Evolutionary conservation across 1,140 invertebrate species (phyloP).

Genomic region (Rhyacophila brunnea): DNA sequence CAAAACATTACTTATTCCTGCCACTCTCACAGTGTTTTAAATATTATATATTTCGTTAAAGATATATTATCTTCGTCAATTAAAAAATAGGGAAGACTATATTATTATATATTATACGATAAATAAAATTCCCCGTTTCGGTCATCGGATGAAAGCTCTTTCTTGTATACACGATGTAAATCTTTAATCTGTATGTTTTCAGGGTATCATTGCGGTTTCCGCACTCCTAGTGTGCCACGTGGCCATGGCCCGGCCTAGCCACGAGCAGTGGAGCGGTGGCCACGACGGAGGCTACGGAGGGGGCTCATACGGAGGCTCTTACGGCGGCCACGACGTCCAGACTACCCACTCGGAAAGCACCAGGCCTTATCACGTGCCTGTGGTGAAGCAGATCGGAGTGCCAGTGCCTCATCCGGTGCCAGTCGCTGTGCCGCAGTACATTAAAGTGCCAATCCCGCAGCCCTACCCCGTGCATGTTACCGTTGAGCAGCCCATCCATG

Average conservation of each 20-base stretch:
- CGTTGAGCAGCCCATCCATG: slow-evolving; percentile 69
- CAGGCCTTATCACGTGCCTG: slow-evolving; percentile 68
- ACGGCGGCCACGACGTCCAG: slow-evolving; percentile 38
- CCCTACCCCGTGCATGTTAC: slow-evolving; percentile 71
- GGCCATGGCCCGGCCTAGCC: slow-evolving; percentile 15
- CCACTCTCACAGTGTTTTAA: too few species aligned
- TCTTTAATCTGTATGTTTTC: too few species aligned
- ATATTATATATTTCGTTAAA: too few species aligned
- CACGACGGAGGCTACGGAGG: slow-evolving; percentile 5
- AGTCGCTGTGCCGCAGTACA: slow-evolving; percentile 70
- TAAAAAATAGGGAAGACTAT: too few species aligned
- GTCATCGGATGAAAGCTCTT: too few species aligned
- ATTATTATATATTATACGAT: too few species aligned
- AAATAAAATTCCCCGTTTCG: too few species aligned
- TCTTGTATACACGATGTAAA: too few species aligned
- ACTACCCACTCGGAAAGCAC: slow-evolving; percentile 63
- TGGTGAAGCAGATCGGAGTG: slow-evolving; percentile 73
- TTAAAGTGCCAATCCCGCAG: slow-evolving; percentile 72
- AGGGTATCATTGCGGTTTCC: slow-evolving; percentile 12
- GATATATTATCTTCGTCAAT: too few species aligned
- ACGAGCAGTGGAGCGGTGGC: slow-evolving; percentile 5
- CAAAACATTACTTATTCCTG: too few species aligned
- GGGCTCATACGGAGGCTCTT: slow-evolving; percentile 3
- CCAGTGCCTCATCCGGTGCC: slow-evolving; percentile 73
- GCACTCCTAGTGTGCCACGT: slow-evolving; percentile 9